Evolutionary conservation across 1,140 invertebrate genomes (phyloP).

Genomic region (Centruroides sculpturatus): DNA sequence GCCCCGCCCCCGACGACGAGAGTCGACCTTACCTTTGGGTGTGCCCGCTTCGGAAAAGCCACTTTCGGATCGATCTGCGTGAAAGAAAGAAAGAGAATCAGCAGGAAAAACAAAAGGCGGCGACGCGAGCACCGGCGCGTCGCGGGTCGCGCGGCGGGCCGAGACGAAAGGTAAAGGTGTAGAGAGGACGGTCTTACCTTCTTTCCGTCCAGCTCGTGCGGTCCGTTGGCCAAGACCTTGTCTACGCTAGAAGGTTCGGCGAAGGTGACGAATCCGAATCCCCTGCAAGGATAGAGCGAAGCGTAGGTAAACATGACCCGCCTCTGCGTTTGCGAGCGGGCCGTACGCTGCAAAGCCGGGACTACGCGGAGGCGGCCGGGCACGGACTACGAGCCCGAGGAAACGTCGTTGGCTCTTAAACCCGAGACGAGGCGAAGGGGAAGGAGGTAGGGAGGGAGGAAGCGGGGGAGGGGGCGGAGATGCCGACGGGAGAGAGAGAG

Average conservation of each 20-base stretch:
- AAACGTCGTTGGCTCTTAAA: no score
- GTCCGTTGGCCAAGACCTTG: slow-evolving; percentile 46
- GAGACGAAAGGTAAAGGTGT: not conserved
- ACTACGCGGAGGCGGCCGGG: no score
- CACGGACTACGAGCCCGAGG: no score
- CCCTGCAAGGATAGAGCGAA: slow-evolving; percentile 42
- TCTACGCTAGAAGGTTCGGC: slow-evolving; percentile 30
- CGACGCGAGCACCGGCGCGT: no score
- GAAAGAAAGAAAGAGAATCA: slow-evolving; percentile 1
- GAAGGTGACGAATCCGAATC: slow-evolving; percentile 58
- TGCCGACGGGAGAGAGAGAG: no score
- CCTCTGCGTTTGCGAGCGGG: no score
- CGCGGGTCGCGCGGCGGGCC: not conserved
- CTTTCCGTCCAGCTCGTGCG: slow-evolving; percentile 84
- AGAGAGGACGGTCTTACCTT: slow-evolving; percentile 33
- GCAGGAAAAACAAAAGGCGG: not conserved
- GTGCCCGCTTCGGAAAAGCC: slow-evolving; percentile 95
- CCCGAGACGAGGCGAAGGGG: no score
- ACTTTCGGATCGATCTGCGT: slow-evolving; percentile 97
- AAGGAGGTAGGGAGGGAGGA: no score
- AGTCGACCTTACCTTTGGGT: slow-evolving; percentile 76
- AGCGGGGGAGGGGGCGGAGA: no score
- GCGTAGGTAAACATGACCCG: no score
- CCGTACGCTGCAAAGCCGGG: no score
- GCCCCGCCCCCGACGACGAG: no score